Evolutionary conservation across 2,113 vertebrate genomes (phyloP).

Genomic region (Chloroceryle aenea): DNA sequence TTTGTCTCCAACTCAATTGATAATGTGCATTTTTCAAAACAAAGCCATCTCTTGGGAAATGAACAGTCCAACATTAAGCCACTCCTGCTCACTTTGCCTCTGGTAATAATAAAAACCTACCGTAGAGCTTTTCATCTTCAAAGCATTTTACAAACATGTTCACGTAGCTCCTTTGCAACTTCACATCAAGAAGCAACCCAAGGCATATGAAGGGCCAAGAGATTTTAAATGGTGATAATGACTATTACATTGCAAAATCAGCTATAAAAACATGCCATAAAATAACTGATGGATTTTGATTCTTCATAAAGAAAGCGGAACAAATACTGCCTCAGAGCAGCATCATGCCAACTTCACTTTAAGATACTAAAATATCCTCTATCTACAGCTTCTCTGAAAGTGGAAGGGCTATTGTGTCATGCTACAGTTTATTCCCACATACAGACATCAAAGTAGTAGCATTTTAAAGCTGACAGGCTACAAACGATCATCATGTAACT

Average conservation of each 20-base stretch:
- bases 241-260: neutral
- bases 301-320: neutral
- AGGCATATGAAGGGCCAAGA: neutral
- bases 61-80: neutral
- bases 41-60: conserved; percentile 47
- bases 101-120: conserved; percentile 49
- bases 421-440: neutral
- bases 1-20: neutral
- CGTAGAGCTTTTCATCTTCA: conserved; percentile 46
- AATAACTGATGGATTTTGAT: neutral
- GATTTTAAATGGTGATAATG: conserved; percentile 29
- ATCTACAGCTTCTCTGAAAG: neutral
- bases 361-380: neutral
- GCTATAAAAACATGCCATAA: neutral
- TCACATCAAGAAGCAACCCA: conserved; percentile 31
- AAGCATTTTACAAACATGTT: conserved; percentile 19
- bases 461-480: neutral
- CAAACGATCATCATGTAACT: neutral
- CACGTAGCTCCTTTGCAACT: neutral
- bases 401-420: neutral
- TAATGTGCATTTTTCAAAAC: neutral
- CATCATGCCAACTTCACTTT: neutral
- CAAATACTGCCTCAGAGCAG: neutral
- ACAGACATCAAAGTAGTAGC: neutral
- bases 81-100: conserved; percentile 24